These are phyloP conservation scores for Homarus gammarus DNA, from an alignment of 2,888 invertebrate species.

Conservation along the genomic window DNA sequence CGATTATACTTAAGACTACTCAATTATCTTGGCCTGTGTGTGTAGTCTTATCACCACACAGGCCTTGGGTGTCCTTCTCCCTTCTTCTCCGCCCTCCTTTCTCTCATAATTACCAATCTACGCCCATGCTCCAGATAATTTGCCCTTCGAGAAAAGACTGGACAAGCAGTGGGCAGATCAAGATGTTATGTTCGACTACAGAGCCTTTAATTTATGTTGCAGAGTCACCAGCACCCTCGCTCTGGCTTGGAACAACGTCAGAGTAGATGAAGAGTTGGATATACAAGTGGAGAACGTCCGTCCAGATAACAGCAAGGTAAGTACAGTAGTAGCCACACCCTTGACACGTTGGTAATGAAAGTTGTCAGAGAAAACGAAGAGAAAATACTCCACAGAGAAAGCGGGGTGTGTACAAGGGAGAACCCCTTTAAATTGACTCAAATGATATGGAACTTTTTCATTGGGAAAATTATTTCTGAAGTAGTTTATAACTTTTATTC, in stretches of 20 bases:
- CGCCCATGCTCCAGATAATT: too few species aligned
- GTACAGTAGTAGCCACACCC: not conserved
- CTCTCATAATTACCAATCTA: too few species aligned
- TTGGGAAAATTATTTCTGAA: not conserved
- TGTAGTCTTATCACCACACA: too few species aligned
- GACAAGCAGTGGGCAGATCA: too few species aligned
- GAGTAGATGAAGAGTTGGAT: not conserved
- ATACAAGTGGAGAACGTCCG: too few species aligned
- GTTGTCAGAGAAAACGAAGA: constrained; percentile 9
- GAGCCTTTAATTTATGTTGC: not conserved
- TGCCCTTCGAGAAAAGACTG: too few species aligned
- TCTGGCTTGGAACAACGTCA: not conserved
- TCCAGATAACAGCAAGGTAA: not conserved
- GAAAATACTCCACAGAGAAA: not conserved
- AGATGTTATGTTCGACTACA: not conserved
- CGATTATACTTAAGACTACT: too few species aligned
- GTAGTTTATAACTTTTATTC: not conserved
- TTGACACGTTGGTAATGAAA: not conserved
- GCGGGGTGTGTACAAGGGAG: not conserved
- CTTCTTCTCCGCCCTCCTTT: too few species aligned
- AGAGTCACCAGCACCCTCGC: not conserved
- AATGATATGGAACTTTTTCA: not conserved
- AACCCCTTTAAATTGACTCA: not conserved
- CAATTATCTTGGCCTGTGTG: too few species aligned
- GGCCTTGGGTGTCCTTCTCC: too few species aligned